Evolutionary conservation across 2,888 invertebrate species (phyloP).

Genomic region (Plebejus argus): DNA sequence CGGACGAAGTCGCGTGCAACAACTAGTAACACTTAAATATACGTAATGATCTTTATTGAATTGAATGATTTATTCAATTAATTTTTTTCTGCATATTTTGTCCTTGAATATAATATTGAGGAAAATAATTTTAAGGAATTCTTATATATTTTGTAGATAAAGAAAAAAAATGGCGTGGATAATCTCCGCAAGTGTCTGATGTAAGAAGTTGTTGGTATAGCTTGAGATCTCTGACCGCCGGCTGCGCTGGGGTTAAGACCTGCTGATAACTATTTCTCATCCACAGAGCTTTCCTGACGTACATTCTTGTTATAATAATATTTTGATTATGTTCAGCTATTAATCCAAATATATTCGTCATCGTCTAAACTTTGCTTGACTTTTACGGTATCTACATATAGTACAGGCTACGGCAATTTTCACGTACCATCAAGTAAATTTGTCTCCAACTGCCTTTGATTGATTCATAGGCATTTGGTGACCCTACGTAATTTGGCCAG

Average conservation of each 20-base stretch:
- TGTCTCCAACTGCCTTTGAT: too few relatives aligned
- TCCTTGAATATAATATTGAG: too few relatives aligned
- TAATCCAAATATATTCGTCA: neutral
- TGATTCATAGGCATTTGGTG: too few relatives aligned
- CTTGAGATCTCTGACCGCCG: neutral
- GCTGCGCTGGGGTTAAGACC: neutral
- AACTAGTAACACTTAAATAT: too few relatives aligned
- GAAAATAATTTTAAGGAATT: neutral
- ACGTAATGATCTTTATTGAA: too few relatives aligned
- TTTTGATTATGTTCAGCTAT: neutral
- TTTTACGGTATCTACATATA: too few relatives aligned
- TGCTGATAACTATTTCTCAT: constrained; percentile 2
- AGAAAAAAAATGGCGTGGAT: neutral
- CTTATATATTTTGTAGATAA: neutral
- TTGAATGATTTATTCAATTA: too few relatives aligned
- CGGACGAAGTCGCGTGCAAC: too few relatives aligned
- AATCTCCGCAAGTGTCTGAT: neutral
- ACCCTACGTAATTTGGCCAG: too few relatives aligned
- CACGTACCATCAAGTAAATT: too few relatives aligned
- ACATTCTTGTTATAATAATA: neutral
- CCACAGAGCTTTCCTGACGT: neutral
- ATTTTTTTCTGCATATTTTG: too few relatives aligned
- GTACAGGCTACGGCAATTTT: too few relatives aligned
- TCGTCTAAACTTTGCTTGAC: neutral
- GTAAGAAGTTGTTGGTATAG: neutral